Conservation (phyloP, 2,113 vertebrate species). For the Stegostoma tigrinum region DNA sequence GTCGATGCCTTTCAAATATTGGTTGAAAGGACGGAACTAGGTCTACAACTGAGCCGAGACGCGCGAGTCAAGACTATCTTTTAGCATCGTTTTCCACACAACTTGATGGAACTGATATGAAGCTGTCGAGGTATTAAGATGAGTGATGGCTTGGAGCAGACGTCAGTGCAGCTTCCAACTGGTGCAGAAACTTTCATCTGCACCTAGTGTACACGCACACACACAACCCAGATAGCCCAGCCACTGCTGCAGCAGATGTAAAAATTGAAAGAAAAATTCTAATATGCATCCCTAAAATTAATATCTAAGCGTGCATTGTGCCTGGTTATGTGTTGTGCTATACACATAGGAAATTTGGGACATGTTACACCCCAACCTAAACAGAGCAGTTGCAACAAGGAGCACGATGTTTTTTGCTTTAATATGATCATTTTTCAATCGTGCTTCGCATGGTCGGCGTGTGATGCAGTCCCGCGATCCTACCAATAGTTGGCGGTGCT, state of each 20-base stretch:
- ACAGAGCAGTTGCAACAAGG: neutral
- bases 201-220: too few relatives aligned
- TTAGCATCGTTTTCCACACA: neutral
- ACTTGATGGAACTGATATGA: neutral
- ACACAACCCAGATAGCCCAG: neutral
- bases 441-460: neutral
- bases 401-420: neutral
- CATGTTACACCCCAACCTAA: neutral
- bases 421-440: neutral
- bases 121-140: neutral
- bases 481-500: slow-evolving; percentile 2
- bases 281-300: neutral
- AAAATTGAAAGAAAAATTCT: neutral
- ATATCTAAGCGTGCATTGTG: neutral
- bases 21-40: neutral
- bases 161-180: neutral
- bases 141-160: neutral
- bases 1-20: neutral
- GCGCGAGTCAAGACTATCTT: neutral
- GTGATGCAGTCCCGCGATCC: neutral
- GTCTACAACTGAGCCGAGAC: neutral
- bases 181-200: neutral
- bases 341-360: neutral
- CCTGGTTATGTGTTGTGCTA: neutral
- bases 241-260: neutral